Percentiles rank a stretch among this genome's conserved stretches.
These are phyloP conservation scores for Thunnus albacares DNA, from an alignment of 2,797 vertebrate species.

Conservation along the genomic window DNA sequence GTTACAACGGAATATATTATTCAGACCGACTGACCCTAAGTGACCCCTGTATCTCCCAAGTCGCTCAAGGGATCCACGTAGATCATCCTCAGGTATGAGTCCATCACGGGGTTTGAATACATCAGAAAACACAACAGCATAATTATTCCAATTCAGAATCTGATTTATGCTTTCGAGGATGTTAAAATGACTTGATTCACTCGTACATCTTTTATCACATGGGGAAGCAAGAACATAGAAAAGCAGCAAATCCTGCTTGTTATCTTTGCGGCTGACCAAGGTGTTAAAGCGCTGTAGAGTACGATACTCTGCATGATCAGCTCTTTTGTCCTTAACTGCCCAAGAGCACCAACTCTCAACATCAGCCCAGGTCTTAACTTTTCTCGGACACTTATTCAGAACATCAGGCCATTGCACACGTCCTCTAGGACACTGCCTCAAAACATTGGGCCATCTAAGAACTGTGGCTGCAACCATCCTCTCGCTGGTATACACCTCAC, in stretches of 20 bases:
- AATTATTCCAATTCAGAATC: too few relatives aligned
- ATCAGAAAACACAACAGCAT: too few relatives aligned
- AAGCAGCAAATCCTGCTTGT: constrained; percentile 18
- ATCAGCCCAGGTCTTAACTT: not conserved
- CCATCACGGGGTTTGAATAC: too few relatives aligned
- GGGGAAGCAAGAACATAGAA: constrained; percentile 34
- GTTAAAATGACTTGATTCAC: too few relatives aligned
- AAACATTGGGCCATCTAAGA: constrained; percentile 9
- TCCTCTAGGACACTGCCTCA: not conserved
- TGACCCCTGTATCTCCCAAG: too few relatives aligned
- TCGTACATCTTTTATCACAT: not conserved
- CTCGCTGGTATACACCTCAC: not conserved
- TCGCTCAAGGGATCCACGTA: too few relatives aligned
- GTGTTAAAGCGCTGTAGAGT: not conserved
- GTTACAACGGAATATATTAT: too few relatives aligned
- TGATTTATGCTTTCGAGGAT: too few relatives aligned
- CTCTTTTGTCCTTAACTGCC: fast-evolving
- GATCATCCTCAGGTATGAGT: too few relatives aligned
- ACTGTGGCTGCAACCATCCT: constrained; percentile 23
- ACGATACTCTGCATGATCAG: constrained; percentile 49
- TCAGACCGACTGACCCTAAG: too few relatives aligned
- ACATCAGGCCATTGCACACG: fast-evolving
- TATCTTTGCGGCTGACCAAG: fast-evolving
- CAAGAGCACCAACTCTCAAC: fast-evolving
- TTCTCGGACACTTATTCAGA: not conserved